These are phyloP conservation scores for Pheosia tremula DNA, from an alignment of 2,888 invertebrate genomes.

Conservation along the genomic window DNA sequence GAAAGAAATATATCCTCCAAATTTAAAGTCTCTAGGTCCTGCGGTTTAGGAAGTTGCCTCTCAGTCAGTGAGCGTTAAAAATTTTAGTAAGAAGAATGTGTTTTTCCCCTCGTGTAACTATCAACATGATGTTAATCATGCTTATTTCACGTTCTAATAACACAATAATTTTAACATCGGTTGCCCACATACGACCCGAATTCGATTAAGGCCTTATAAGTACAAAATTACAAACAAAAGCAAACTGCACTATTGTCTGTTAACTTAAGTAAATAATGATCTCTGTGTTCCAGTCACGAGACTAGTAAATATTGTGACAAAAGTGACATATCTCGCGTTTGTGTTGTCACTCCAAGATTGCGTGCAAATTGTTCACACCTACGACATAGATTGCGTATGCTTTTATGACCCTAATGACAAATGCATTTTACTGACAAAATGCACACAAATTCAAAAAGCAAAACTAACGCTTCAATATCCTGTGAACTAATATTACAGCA, in stretches of 20 bases:
- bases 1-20: no score
- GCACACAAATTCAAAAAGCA: no score
- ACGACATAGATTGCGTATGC: background rate
- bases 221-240: conserved; percentile 52
- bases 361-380: conserved; percentile 29
- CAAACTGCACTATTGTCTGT: conserved; percentile 53
- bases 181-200: conserved; percentile 49
- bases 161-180: background rate
- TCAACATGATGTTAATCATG: no score
- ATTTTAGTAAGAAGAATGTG: no score
- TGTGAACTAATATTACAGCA: no score
- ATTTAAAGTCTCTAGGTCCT: no score
- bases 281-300: conserved; percentile 48
- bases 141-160: background rate
- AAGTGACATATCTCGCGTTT: conserved; percentile 47
- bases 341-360: conserved; percentile 27
- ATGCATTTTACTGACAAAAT: background rate
- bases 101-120: no score
- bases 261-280: conserved; percentile 44
- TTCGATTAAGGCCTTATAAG: conserved; percentile 66
- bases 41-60: no score
- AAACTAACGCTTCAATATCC: background rate
- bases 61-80: no score
- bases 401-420: conserved; percentile 6
- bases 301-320: conserved; percentile 39